A percentile compares a stretch with the other conserved stretches of the same genome.
Conservation (phyloP, 2,113 vertebrate genomes). For the Esox niger region DNA sequence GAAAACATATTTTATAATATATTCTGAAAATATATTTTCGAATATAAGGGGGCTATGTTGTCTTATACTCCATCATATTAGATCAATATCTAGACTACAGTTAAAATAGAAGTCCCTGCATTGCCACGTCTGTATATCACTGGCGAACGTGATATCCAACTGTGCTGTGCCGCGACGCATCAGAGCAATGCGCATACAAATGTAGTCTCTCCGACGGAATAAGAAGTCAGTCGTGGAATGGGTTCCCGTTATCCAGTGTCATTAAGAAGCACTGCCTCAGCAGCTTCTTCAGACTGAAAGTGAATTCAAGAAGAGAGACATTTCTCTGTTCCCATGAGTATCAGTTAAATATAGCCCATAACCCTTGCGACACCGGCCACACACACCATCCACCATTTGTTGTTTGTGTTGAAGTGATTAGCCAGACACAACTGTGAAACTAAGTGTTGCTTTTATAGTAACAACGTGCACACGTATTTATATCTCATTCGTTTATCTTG, state of each 20-base stretch:
- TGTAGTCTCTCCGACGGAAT: constrained; percentile 79
- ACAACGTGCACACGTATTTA: constrained; percentile 70
- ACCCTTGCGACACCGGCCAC: constrained; percentile 55
- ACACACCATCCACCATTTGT: constrained; percentile 82
- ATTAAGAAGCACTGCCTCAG: constrained; percentile 82
- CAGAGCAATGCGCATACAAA: constrained; percentile 76
- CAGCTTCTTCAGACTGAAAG: constrained; percentile 85
- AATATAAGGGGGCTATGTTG: too few species aligned
- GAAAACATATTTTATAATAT: too few species aligned
- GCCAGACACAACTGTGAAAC: constrained; percentile 93
- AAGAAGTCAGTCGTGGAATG: constrained; percentile 79
- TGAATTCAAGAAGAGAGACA: constrained; percentile 79
- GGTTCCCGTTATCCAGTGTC: constrained; percentile 78
- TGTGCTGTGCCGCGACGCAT: constrained; percentile 65
- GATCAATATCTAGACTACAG: not conserved
- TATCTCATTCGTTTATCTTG: constrained; percentile 59
- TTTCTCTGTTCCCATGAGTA: constrained; percentile 93
- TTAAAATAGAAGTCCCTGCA: not conserved
- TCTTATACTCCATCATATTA: too few species aligned
- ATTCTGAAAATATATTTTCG: too few species aligned
- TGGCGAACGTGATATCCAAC: constrained; percentile 27
- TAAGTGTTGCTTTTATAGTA: constrained; percentile 78
- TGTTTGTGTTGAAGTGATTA: constrained; percentile 94
- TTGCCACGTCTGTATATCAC: constrained; percentile 7
- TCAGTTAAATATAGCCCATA: constrained; percentile 88